phyloP scores from a whole-genome alignment of 2,797 vertebrate species.

The Paguma larvata region DNA sequence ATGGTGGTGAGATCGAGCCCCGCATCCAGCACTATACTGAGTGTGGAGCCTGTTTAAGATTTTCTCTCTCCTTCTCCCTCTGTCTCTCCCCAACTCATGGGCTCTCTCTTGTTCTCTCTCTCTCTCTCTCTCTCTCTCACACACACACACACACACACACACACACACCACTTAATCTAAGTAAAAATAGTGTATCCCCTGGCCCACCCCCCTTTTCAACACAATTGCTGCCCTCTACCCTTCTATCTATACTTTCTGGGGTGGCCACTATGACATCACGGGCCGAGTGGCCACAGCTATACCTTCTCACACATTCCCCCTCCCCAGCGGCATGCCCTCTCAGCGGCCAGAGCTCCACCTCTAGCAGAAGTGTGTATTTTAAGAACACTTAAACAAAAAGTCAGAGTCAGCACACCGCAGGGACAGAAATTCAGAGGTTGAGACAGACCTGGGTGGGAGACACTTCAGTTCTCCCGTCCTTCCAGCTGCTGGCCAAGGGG shows the following conservation, averaged over 20 bases:
- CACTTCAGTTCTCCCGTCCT: background rate
- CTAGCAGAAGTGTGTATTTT: background rate
- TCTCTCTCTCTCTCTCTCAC: no score
- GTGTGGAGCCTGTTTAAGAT: no score
- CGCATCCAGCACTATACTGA: no score
- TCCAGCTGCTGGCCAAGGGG: background rate
- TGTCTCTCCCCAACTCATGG: no score
- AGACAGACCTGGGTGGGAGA: background rate
- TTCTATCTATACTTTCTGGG: background rate
- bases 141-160: no score
- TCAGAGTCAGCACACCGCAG: background rate
- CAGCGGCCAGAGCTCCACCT: background rate
- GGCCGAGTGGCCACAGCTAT: background rate
- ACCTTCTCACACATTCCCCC: background rate
- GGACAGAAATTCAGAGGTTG: background rate
- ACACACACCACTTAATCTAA: background rate
- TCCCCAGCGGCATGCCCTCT: background rate
- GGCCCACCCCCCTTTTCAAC: background rate
- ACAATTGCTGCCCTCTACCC: no score
- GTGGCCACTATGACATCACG: background rate
- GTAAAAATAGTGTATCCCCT: background rate
- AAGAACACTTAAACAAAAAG: background rate
- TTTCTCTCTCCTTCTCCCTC: no score
- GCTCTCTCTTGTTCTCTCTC: no score
- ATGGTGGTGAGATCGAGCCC: no score